These are phyloP conservation scores for Tetramorium alpestre DNA, from an alignment of 1,140 invertebrate species.

Conservation along the genomic window DNA sequence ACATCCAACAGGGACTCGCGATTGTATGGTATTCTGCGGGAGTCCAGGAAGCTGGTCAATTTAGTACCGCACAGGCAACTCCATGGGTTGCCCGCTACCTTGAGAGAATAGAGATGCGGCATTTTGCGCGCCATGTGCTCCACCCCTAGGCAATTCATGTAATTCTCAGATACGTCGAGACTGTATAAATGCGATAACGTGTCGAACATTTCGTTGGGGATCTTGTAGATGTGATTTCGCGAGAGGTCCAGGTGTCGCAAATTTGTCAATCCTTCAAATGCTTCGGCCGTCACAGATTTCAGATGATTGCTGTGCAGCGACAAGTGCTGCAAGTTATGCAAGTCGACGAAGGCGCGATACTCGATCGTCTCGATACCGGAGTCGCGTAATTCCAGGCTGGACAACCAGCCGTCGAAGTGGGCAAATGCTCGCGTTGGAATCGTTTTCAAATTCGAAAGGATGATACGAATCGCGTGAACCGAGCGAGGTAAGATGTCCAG, in stretches of 20 bases:
- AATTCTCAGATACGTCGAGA: constrained; percentile 75
- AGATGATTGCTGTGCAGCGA: constrained; percentile 72
- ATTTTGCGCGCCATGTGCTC: constrained; percentile 68
- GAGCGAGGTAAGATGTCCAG: constrained; percentile 56
- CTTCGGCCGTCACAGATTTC: constrained; percentile 53
- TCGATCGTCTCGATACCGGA: constrained; percentile 74
- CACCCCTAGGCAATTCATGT: constrained; percentile 76
- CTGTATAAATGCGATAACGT: constrained; percentile 57
- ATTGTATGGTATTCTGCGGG: constrained; percentile 68
- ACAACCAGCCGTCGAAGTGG: constrained; percentile 73
- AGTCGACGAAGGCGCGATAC: constrained; percentile 65
- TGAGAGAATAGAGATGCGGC: constrained; percentile 57
- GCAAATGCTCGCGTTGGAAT: constrained; percentile 60
- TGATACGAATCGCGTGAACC: constrained; percentile 64
- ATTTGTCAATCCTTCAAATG: constrained; percentile 56
- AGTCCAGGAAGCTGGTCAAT: constrained; percentile 66
- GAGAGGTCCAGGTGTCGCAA: constrained; percentile 72
- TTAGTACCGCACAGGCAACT: constrained; percentile 73
- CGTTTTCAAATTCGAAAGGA: constrained; percentile 63
- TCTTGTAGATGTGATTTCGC: constrained; percentile 72
- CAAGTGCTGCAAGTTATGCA: constrained; percentile 66
- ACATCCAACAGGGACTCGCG: constrained; percentile 49
- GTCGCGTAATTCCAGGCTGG: constrained; percentile 71
- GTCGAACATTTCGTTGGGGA: constrained; percentile 74
- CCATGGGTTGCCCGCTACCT: constrained; percentile 75